Evolutionary conservation across 2,888 invertebrate species (phyloP), one percentile per base, ranked within the genome.

Genomic region (Syritta pipiens): DNA sequence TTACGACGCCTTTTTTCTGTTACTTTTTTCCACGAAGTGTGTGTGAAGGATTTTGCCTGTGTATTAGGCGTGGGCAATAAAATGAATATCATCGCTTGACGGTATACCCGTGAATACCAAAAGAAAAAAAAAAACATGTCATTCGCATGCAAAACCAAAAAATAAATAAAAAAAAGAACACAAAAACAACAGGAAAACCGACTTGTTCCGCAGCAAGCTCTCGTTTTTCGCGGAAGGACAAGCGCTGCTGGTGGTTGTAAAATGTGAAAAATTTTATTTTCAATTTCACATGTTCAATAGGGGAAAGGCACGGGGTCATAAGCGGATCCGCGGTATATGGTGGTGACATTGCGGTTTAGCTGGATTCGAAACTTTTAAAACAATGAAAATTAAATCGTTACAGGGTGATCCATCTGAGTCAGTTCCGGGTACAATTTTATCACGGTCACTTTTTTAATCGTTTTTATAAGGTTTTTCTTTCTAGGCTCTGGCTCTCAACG

Each of bases 281-380:
- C 71, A 62, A 71, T 60, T 71, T 62, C 49, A 44, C 51, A 69
- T 35, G 30, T 53, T 67, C 71, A 53, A 48, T 53, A 51, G 14
- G 7, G 42, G 7, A n/a, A n/a, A n/a, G n/a, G n/a, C n/a, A n/a
- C n/a, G n/a, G 24, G 37, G 42, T 6, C 6, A 20, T 19, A 46
- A 26, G 40, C 6, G 24, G 14, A 10, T 22, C 4, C 28, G 67
- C 62, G 53, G 62, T 53, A 9, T 46, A 48, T 62, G 53, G 37
- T 55, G 60, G 53, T 62, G 71, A 71, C 62, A 62, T 53, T 71
- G 71, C 53, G 62, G 71, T 71, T 53, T 17, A 35, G n/a, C 10
- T 44, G 55, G 17, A 59, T 42, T 28, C 59, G 60, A 59, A 49
- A 42, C 57, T 32, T 40, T 69, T 7, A 35, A n/a, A 51, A 44